Evolutionary conservation across 2,113 vertebrate species (phyloP).

Genomic region (Callorhinus ursinus): DNA sequence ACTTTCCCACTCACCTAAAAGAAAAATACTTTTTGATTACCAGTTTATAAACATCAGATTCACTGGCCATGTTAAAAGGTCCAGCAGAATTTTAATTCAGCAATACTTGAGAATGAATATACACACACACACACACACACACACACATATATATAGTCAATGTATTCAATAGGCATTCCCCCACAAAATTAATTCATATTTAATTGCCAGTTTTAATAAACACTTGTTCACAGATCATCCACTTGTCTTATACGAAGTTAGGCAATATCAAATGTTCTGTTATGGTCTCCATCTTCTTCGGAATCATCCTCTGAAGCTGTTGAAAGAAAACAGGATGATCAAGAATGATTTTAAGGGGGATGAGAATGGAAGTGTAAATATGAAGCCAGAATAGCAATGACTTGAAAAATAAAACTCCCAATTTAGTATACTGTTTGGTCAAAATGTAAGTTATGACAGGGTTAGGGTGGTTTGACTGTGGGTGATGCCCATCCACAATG

Average conservation of each 20-base stretch:
- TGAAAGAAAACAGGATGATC: slow-evolving; percentile 81
- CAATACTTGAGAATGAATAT: slow-evolving; percentile 78
- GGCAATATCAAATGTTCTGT: slow-evolving; percentile 86
- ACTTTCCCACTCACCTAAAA: slow-evolving; percentile 79
- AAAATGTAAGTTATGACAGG: slow-evolving; percentile 69
- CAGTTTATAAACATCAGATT: slow-evolving; percentile 79
- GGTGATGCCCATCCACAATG: slow-evolving; percentile 47
- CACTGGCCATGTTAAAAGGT: slow-evolving; percentile 75
- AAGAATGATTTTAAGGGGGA: slow-evolving; percentile 73
- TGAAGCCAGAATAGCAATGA: slow-evolving; percentile 73
- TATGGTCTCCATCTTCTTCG: slow-evolving; percentile 87
- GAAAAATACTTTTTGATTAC: slow-evolving; percentile 79
- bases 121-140: neutral
- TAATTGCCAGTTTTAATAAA: slow-evolving; percentile 83
- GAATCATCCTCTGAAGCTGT: slow-evolving; percentile 93
- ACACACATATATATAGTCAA: slow-evolving; percentile 75
- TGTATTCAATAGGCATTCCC: slow-evolving; percentile 79
- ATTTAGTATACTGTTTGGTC: slow-evolving; percentile 66
- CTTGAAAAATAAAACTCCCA: slow-evolving; percentile 69
- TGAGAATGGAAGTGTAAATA: slow-evolving; percentile 63
- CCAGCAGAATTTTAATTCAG: slow-evolving; percentile 82
- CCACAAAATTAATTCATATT: slow-evolving; percentile 77
- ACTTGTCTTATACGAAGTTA: slow-evolving; percentile 73
- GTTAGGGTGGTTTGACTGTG: slow-evolving; percentile 53
- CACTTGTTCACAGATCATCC: slow-evolving; percentile 82